These are phyloP conservation scores for Anomalospiza imberbis DNA, from an alignment of 2,797 vertebrate species.

Conservation along the genomic window DNA sequence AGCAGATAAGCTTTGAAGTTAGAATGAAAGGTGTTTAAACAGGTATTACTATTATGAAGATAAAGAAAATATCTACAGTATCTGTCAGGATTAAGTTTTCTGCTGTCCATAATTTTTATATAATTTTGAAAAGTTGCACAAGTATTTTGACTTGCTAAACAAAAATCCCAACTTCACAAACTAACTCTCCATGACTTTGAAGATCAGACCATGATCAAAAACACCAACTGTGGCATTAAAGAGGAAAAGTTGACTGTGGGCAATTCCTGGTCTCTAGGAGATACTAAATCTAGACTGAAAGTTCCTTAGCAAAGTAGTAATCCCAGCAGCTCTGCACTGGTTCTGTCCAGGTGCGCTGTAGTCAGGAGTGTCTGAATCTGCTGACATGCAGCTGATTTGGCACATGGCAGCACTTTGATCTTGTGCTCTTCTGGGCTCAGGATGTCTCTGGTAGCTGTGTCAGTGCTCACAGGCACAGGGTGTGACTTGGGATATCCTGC, in stretches of 20 bases:
- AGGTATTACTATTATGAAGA: not conserved
- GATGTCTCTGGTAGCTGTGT: not conserved
- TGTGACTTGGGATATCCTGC: not conserved
- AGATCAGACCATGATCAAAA: not conserved
- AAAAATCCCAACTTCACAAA: not conserved
- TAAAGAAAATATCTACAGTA: not conserved
- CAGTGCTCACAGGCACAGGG: rapidly evolving
- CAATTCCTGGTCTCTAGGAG: not conserved
- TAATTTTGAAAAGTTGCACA: not conserved
- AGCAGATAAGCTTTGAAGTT: not conserved
- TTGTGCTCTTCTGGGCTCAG: not conserved
- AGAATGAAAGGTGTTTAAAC: not conserved
- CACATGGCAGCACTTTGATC: not conserved
- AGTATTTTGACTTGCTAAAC: not conserved
- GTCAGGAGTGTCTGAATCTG: not conserved
- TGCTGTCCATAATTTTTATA: not conserved
- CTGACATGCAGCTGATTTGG: not conserved
- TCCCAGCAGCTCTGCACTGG: not conserved
- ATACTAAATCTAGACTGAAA: not conserved
- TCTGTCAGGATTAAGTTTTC: not conserved
- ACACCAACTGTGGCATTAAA: not conserved
- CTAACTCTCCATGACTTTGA: not conserved
- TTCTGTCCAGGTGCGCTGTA: not conserved
- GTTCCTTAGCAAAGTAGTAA: not conserved
- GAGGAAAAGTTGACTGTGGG: not conserved